These are phyloP conservation scores for Campopleginae sp. DNA, from an alignment of 2,888 invertebrate species.

Conservation along the genomic window DNA sequence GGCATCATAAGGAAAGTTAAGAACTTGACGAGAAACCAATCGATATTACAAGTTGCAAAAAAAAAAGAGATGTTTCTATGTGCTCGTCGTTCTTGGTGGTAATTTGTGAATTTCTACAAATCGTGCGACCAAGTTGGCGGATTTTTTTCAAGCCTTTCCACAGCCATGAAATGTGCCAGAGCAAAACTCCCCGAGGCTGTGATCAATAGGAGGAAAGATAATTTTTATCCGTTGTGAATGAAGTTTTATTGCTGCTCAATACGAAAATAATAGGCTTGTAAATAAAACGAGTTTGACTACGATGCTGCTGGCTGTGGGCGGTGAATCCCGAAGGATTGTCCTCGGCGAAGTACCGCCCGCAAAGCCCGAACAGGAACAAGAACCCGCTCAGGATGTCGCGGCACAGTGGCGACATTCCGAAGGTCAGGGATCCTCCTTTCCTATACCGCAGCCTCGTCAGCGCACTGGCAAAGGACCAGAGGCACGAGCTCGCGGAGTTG, in stretches of 20 bases:
- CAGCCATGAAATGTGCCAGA: constrained; percentile 18
- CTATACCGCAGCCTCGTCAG: constrained; percentile 79
- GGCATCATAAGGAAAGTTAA: neutral
- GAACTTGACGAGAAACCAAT: neutral
- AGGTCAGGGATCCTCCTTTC: constrained; percentile 69
- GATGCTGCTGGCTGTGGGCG: constrained; percentile 86
- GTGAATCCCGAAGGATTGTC: constrained; percentile 84
- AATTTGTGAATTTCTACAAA: neutral
- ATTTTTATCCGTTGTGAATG: constrained; percentile 29
- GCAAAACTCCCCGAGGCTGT: neutral
- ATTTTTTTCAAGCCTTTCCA: neutral
- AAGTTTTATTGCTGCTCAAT: constrained; percentile 12
- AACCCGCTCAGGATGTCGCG: constrained; percentile 82
- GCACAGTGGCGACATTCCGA: constrained; percentile 78
- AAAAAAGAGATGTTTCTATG: neutral
- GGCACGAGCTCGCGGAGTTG: constrained; percentile 72
- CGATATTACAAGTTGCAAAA: neutral
- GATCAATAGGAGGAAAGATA: constrained; percentile 28
- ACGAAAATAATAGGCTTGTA: neutral
- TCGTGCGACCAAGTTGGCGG: neutral
- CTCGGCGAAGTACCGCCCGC: constrained; percentile 81
- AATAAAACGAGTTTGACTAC: constrained; percentile 74
- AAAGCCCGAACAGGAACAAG: constrained; percentile 80
- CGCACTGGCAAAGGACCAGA: constrained; percentile 74
- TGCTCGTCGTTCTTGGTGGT: neutral